A percentile compares a stretch with the other conserved stretches of the same genome.
Evolutionary conservation across 2,113 vertebrate species (phyloP).

Genomic region (Pithys albifrons): DNA sequence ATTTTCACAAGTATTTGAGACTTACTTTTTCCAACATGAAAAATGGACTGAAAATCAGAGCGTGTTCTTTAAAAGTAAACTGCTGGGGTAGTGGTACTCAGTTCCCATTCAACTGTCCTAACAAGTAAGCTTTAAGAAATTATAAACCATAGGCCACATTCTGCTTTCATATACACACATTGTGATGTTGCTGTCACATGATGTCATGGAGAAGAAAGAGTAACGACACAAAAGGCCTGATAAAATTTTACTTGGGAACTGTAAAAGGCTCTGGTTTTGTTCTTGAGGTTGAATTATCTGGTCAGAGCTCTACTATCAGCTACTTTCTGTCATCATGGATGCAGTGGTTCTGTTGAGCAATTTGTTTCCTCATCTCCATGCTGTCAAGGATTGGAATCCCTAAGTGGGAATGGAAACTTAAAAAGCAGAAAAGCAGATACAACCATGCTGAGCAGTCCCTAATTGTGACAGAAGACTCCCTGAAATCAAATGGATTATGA

Average conservation of each 20-base stretch:
- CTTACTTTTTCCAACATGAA: not conserved
- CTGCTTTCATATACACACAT: fast-evolving
- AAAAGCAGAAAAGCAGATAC: not conserved
- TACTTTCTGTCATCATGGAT: not conserved
- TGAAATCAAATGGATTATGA: not conserved
- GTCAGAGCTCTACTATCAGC: not conserved
- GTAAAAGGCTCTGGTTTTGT: not conserved
- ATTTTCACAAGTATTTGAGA: not conserved
- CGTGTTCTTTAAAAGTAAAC: not conserved
- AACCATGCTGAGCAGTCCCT: not conserved
- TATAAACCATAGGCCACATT: not conserved
- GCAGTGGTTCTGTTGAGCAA: not conserved
- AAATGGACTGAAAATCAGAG: not conserved
- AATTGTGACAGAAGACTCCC: not conserved
- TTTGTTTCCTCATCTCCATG: not conserved
- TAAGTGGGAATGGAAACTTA: not conserved
- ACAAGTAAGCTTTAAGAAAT: not conserved
- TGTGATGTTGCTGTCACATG: not conserved
- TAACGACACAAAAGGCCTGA: not conserved
- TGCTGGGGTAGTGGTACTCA: not conserved
- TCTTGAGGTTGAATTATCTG: not conserved
- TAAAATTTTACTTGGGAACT: not conserved
- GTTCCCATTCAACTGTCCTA: not conserved
- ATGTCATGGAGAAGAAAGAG: not conserved
- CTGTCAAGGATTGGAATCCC: not conserved